A percentile compares a stretch with the other conserved stretches of the same genome.
Evolutionary conservation across 2,113 vertebrate genomes (phyloP).

Genomic region (Todiramphus chloris): DNA sequence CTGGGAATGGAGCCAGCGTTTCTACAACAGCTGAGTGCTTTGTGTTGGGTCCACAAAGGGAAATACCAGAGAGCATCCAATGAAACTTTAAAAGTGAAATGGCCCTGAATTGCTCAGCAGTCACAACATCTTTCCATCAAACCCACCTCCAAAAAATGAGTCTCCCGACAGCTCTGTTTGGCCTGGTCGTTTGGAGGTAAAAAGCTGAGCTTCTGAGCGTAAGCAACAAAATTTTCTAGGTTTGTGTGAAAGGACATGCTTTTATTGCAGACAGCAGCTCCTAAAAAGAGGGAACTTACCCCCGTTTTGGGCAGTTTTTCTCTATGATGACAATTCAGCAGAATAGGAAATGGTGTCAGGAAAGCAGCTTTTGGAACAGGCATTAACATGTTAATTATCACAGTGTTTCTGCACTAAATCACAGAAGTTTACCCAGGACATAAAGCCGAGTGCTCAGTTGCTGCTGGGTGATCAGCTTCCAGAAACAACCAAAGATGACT

Average conservation of each 20-base stretch:
- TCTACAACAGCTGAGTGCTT: not conserved
- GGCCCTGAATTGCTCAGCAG: not conserved
- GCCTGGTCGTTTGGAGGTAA: not conserved
- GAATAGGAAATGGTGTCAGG: not conserved
- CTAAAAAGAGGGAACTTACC: not conserved
- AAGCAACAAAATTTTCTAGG: not conserved
- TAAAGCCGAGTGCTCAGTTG: not conserved
- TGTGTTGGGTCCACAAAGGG: not conserved
- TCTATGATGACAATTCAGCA: not conserved
- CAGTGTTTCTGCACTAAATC: not conserved
- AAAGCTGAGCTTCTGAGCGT: not conserved
- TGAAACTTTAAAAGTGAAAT: not conserved
- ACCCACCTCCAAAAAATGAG: accelerated
- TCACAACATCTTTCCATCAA: not conserved
- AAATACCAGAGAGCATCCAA: not conserved
- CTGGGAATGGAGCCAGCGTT: not conserved
- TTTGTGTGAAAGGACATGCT: not conserved
- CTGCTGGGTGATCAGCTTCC: constrained; percentile 28
- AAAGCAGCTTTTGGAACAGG: not conserved
- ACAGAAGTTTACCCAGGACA: not conserved
- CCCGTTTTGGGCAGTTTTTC: not conserved
- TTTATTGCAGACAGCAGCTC: not conserved
- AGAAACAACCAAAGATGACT: constrained; percentile 19
- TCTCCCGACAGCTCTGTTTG: not conserved
- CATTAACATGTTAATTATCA: not conserved